phyloP scores from a whole-genome alignment of 2,888 invertebrate species.

The Campaea margaritaria region DNA sequence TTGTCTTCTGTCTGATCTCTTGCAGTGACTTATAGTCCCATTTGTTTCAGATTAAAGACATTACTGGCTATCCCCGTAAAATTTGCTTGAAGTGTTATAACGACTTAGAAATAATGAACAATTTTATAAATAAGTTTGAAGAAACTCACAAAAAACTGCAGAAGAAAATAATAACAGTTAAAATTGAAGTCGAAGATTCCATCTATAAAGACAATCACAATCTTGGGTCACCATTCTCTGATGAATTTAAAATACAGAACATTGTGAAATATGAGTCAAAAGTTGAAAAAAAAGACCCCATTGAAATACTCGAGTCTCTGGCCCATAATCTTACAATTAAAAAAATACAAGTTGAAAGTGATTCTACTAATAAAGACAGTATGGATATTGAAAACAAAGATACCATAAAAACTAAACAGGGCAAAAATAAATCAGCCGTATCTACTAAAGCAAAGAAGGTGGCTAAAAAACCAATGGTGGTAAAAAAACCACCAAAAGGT shows the following conservation, averaged over 20 bases:
- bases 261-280: too few relatives aligned
- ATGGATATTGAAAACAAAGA: background rate
- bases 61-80: slow-evolving; percentile 14
- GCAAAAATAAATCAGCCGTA: background rate
- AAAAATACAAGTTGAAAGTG: slow-evolving; percentile 11
- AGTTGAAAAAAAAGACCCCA: too few relatives aligned
- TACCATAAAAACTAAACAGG: slow-evolving; percentile 1
- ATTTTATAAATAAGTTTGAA: too few relatives aligned
- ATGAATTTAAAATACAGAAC: too few relatives aligned
- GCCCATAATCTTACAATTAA: slow-evolving; percentile 11
- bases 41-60: slow-evolving; percentile 22
- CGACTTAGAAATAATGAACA: too few relatives aligned
- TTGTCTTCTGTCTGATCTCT: too few relatives aligned
- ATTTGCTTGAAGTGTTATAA: slow-evolving; percentile 2
- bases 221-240: too few relatives aligned
- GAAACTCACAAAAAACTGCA: too few relatives aligned
- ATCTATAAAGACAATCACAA: too few relatives aligned
- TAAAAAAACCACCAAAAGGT: background rate
- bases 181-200: too few relatives aligned
- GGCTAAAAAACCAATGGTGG: background rate
- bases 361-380: background rate
- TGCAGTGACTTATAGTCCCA: too few relatives aligned
- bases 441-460: background rate
- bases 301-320: slow-evolving; percentile 13
- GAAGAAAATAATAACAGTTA: too few relatives aligned